A percentile compares a stretch with the other conserved stretches of the same genome.
phyloP scores from a whole-genome alignment of 2,888 invertebrate species.

The Metallyticus violacea region DNA sequence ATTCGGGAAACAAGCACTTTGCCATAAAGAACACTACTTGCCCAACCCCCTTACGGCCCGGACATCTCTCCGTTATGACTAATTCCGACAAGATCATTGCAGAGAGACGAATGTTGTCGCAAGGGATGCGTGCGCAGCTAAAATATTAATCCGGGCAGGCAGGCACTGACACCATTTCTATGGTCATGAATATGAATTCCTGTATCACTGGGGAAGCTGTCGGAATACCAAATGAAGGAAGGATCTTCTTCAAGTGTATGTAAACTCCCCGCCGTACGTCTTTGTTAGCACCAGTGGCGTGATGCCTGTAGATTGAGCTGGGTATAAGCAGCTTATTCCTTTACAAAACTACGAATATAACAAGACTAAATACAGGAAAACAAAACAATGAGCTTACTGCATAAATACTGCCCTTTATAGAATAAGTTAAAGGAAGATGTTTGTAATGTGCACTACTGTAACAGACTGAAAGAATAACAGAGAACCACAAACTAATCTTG shows the following conservation, averaged over 20 bases:
- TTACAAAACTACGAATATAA: no score
- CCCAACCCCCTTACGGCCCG: no score
- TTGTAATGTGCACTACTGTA: no score
- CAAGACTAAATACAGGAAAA: no score
- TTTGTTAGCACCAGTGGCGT: neutral
- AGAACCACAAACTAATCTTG: neutral
- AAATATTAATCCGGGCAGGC: neutral
- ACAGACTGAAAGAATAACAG: neutral
- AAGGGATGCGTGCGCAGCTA: neutral
- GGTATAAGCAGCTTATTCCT: no score
- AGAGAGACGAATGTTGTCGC: neutral
- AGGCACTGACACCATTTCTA: neutral
- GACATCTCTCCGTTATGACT: neutral
- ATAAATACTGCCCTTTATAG: no score
- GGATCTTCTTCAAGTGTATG: neutral
- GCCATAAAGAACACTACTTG: neutral
- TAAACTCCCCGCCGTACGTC: neutral
- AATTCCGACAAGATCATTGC: neutral
- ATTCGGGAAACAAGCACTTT: neutral
- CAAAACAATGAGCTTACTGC: no score
- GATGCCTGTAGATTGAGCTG: no score
- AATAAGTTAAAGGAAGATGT: no score
- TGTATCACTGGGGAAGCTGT: neutral
- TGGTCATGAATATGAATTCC: neutral
- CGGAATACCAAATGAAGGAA: neutral